Evolutionary conservation across 2,113 vertebrate genomes (phyloP), one percentile per base, ranked within the genome.

Genomic region (Salvelinus namaycush): DNA sequence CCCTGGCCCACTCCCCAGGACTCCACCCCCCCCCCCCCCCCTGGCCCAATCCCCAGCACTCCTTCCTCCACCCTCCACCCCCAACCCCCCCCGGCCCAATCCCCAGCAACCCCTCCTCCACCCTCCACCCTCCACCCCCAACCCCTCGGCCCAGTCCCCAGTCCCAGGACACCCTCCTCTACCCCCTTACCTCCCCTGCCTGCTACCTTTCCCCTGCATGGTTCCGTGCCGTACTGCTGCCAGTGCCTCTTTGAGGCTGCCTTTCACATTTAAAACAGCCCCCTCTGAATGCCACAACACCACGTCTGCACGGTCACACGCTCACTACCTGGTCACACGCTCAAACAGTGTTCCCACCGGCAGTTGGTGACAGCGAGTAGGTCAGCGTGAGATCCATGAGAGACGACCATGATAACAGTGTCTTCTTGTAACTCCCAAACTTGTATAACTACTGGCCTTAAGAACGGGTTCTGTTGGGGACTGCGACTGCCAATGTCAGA

Each of bases 241-340:
- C 85, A 86, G 81, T 68, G 67, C 27, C 67, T 77, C 84, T 89
- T 86, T 86, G 81, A 87, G 82, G 76, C 83, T 82, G 70, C 80
- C 84, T 86, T 84, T 89, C 86, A 86, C 81, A 89, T 89, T 87
- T 81, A 86, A 87, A 84, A 74, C 76, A 86, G 82, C 68, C 81
- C 81, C 77, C 83, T 77, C 79, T 62, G 77, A 76, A 83, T 76
- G 70, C 84, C 84, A 81, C 80, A 73, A 81, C 69, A 83, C 81
- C 79, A 83, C 70, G 77, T 29, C 31, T 27, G 31, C 31, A n/a
- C 29, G 16, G 20, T 34, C n/a, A 14, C 48, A 59, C 48, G 0
- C 31, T 31, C 31, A 31, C 31, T 31, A 31, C 5, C 31, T 31
- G 31, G 31, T 31, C 31, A 1, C 31, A 31, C 31, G 31, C 31